Percentiles rank a stretch among this genome's conserved stretches.
Conservation (phyloP, 2,113 vertebrate genomes). For the Cochlearius cochlearius region DNA sequence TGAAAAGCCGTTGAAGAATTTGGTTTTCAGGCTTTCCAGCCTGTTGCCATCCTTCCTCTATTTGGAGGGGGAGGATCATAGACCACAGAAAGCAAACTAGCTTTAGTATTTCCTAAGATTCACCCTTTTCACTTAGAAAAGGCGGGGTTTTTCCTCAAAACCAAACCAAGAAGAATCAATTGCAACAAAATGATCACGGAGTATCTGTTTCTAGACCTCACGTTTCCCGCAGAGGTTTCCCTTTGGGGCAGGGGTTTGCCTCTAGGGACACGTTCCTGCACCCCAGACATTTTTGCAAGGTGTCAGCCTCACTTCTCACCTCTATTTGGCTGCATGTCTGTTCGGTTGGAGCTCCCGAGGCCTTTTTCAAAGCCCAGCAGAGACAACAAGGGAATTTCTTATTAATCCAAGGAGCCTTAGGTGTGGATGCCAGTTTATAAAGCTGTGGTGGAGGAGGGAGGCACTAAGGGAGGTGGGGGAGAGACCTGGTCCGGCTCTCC, state of each 20-base stretch:
- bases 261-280: neutral
- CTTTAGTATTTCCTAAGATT: neutral
- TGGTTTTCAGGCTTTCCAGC: neutral
- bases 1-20: neutral
- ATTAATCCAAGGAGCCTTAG: neutral
- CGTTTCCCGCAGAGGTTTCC: neutral
- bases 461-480: neutral
- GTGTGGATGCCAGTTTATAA: neutral
- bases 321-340: neutral
- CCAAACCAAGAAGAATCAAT: neutral
- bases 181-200: neutral
- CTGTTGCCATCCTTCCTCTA: neutral
- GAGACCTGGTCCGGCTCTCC: neutral
- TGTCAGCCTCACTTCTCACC: neutral
- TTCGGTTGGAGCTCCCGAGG: neutral
- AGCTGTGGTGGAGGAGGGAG: neutral
- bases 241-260: neutral
- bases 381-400: neutral
- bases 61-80: neutral
- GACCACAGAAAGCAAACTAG: neutral
- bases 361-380: neutral
- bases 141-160: rapidly evolving
- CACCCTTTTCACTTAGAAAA: neutral
- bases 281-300: neutral
- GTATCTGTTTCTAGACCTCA: neutral